Evolutionary conservation across 2,888 invertebrate species (phyloP), one percentile per base, ranked within the genome.

Genomic region (Coelinius sp.): DNA sequence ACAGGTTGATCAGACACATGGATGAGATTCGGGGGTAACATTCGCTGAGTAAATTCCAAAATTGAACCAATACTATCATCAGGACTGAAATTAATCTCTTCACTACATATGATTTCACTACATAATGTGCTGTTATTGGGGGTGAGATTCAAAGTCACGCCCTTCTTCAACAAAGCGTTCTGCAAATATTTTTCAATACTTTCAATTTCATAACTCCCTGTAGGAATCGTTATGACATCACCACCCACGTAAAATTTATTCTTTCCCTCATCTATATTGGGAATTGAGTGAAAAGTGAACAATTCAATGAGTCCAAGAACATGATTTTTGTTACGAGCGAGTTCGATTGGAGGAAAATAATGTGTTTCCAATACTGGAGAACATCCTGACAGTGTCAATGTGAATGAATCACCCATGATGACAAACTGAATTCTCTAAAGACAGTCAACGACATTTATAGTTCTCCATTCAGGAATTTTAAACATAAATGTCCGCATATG

Each of bases 181-280:
- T 74, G 71, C 62, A 81, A 62, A 73, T 76, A 79, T 49, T 71
- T 75, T 67, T 79, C 77, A 25, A 84, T 78, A 77, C 84, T 80
- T 22, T 78, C 75, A 24, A 85, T 76, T 78, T 85, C 83, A 75
- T 85, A 84, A n/a, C 82, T 79, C 8, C 84, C 83, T 3, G 73
- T 75, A 25, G 83, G 82, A 65, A 84, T 77, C 12, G 49, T 73
- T 12, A 83, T 63, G 27, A 74, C 71, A 64, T 79, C 66, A 41
- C 80, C 49, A 52, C 70, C 53, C 2, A 71, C 41, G 1, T 73
- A 44, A 62, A 71, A 35, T 69, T 66, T 73, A 31, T 31, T 31
- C 3, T 31, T 5, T 31, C 31, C 3, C 7, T 31, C 31, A 3
- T 31, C 31, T 3, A 31, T 31, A 31, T 31, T 31, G 5, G 31